Conservation (phyloP, 2,113 vertebrate genomes). For the Larimichthys polyactis region DNA sequence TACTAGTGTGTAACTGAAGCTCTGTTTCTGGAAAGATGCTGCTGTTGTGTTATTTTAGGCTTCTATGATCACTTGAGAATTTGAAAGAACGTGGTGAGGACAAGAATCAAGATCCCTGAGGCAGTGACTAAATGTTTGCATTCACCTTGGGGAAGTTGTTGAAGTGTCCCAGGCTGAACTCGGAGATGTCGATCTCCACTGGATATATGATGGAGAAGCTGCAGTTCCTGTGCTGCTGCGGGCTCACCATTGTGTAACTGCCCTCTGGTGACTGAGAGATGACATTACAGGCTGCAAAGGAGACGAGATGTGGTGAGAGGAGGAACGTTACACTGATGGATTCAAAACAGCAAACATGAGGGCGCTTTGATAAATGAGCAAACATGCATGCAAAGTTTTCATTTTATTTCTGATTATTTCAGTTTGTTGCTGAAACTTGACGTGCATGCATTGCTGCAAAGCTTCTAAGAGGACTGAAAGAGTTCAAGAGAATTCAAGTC, state of each 20-base stretch:
- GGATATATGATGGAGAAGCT: conserved; percentile 98
- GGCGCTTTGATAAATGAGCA: neutral
- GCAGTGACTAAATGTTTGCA: neutral
- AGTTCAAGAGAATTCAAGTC: neutral
- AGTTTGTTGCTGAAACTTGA: no score
- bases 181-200: conserved; percentile 90
- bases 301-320: neutral
- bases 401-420: no score
- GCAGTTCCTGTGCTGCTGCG: conserved; percentile 94
- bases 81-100: neutral
- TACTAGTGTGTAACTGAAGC: neutral
- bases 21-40: neutral
- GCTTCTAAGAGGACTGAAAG: no score
- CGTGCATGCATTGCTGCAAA: neutral
- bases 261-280: conserved; percentile 96
- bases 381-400: neutral
- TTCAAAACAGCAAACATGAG: neutral
- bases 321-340: no score
- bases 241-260: conserved; percentile 93
- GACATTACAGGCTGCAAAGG: conserved; percentile 91
- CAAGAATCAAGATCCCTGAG: neutral
- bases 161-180: conserved; percentile 90
- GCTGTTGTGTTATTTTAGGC: neutral
- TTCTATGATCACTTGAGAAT: neutral
- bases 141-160: conserved; percentile 88